phyloP scores from a whole-genome alignment of 1,140 invertebrate species.

The Drosophila tani region DNA sequence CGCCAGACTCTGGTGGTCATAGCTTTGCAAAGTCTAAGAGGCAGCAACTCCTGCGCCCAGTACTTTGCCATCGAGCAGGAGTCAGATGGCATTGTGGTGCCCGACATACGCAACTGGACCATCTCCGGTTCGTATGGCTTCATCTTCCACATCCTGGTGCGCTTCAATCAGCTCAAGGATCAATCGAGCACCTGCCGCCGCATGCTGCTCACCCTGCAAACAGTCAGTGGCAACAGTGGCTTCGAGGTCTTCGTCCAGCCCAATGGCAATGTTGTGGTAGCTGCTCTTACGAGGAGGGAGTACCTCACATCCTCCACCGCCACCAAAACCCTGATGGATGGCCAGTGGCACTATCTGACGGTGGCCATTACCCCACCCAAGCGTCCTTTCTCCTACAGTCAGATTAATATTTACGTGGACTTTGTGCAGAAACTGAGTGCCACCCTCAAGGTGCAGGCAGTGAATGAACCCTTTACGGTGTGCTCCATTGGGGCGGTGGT shows the following conservation, averaged over 20 bases:
- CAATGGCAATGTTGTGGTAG: constrained; percentile 86
- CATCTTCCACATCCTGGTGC: constrained; percentile 87
- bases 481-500: constrained; percentile 86
- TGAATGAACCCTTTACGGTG: constrained; percentile 86
- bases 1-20: constrained; percentile 71
- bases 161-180: constrained; percentile 84
- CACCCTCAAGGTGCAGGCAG: constrained; percentile 87
- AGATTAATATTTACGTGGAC: constrained; percentile 88
- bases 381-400: constrained; percentile 88
- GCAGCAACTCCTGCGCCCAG: constrained; percentile 74
- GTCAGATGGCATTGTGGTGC: constrained; percentile 86
- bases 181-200: constrained; percentile 56
- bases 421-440: constrained; percentile 86
- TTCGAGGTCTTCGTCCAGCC: constrained; percentile 88
- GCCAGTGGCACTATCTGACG: constrained; percentile 87
- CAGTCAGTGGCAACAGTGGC: constrained; percentile 85
- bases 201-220: constrained; percentile 86
- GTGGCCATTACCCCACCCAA: constrained; percentile 87
- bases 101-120: constrained; percentile 86
- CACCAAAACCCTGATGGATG: constrained; percentile 86
- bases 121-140: constrained; percentile 87
- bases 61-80: constrained; percentile 86
- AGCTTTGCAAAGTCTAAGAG: constrained; percentile 71
- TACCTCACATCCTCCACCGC: constrained; percentile 86
- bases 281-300: constrained; percentile 87